Percentiles rank a stretch among this genome's conserved stretches.
Conservation (phyloP, 2,888 invertebrate species). For the Odontothrips loti region DNA sequence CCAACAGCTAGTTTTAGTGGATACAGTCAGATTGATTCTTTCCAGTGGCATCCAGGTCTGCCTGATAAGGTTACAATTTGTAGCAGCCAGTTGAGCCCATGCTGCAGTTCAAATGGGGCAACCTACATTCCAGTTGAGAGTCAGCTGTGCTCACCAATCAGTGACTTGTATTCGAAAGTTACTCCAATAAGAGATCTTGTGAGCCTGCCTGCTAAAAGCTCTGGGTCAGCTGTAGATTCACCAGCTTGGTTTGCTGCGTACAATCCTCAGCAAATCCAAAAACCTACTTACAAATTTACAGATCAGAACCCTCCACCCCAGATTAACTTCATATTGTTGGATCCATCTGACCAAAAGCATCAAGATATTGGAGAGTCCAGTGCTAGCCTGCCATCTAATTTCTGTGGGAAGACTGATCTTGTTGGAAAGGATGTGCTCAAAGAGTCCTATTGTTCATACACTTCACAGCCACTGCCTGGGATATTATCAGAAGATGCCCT, state of each 20-base stretch:
- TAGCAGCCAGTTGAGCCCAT: neutral
- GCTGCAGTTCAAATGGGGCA: conserved; percentile 9
- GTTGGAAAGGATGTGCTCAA: neutral
- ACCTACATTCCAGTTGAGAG: neutral
- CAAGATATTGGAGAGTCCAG: conserved; percentile 4
- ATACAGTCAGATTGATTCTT: neutral
- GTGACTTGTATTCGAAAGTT: neutral
- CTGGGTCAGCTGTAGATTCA: neutral
- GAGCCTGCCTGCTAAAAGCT: neutral
- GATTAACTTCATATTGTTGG: neutral
- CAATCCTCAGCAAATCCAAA: neutral
- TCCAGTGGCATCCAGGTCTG: neutral
- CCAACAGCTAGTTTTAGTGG: neutral
- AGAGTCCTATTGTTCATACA: neutral
- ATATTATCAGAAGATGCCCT: neutral
- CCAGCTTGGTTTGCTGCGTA: conserved; percentile 4
- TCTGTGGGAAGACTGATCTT: neutral
- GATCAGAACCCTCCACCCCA: neutral
- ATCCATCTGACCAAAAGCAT: conserved; percentile 2
- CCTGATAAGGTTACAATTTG: neutral
- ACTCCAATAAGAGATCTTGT: neutral
- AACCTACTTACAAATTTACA: neutral
- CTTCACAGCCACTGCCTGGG: neutral
- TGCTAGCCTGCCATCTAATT: neutral
- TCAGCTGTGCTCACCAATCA: conserved; percentile 5